Conservation (phyloP, 2,113 vertebrate species). For the Lamprologus speciosus region DNA sequence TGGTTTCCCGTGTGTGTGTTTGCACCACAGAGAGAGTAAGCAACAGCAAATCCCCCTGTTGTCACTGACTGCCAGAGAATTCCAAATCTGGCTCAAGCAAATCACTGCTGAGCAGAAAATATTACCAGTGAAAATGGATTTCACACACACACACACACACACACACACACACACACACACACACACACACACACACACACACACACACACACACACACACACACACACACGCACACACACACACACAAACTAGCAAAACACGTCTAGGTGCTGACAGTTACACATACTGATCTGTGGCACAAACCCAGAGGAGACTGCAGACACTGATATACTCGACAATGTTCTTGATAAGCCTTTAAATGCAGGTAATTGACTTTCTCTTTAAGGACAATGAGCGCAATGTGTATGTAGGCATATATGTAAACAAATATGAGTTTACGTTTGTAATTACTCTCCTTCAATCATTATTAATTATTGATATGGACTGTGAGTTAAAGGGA, state of each 20-base stretch:
- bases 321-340: not conserved
- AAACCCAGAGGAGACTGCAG: not conserved
- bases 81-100: not conserved
- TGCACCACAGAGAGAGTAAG: not conserved
- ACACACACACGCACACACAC: not conserved
- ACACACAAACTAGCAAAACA: not conserved
- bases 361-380: not conserved
- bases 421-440: not conserved
- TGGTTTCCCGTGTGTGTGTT: not conserved
- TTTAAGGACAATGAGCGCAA: not conserved
- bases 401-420: not conserved
- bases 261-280: not conserved
- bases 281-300: not conserved
- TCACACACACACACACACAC: not conserved
- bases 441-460: not conserved
- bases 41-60: not conserved
- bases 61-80: not conserved
- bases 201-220: not conserved
- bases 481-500: not conserved
- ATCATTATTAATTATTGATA: not conserved
- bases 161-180: not conserved
- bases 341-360: not conserved
- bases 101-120: not conserved
- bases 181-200: not conserved
- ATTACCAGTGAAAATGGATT: not conserved